phyloP scores from a whole-genome alignment of 2,797 vertebrate species.

The Sebastiscus tertius region DNA sequence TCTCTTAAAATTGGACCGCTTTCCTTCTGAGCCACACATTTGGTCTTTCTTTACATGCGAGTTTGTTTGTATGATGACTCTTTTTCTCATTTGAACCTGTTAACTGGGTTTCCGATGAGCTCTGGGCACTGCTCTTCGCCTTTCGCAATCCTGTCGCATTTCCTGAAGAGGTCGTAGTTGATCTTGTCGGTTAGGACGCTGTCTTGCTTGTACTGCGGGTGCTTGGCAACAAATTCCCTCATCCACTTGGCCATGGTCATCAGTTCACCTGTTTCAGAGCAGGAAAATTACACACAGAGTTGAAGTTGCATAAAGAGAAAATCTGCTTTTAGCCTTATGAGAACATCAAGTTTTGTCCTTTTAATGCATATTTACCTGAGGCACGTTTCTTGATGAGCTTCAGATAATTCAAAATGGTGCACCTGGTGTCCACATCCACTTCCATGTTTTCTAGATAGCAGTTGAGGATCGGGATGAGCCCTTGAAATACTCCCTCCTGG shows the following conservation, averaged over 20 bases:
- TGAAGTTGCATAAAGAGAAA: neutral
- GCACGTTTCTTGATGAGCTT: constrained; percentile 98
- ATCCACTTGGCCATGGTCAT: constrained; percentile 99
- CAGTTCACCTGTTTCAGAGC: constrained; percentile 86
- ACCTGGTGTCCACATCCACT: constrained; percentile 97
- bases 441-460: constrained; percentile 99
- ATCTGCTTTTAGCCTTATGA: neutral
- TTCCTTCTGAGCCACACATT: constrained; percentile 73
- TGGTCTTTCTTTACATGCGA: constrained; percentile 82
- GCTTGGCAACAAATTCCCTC: constrained; percentile 92
- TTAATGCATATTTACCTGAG: constrained; percentile 85
- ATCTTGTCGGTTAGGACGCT: constrained; percentile 94
- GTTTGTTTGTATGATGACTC: neutral
- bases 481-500: constrained; percentile 96
- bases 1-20: constrained; percentile 70
- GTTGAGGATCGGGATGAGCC: constrained; percentile 96
- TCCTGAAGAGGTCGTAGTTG: constrained; percentile 92
- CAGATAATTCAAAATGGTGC: constrained; percentile 97
- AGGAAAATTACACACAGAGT: neutral
- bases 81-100: constrained; percentile 83
- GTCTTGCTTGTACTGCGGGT: constrained; percentile 95
- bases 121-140: constrained; percentile 92
- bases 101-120: constrained; percentile 89
- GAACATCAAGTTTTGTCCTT: neutral
- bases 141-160: constrained; percentile 91